Conservation (phyloP, 2,797 vertebrate genomes). For the Sebastes kiyomatsui region DNA sequence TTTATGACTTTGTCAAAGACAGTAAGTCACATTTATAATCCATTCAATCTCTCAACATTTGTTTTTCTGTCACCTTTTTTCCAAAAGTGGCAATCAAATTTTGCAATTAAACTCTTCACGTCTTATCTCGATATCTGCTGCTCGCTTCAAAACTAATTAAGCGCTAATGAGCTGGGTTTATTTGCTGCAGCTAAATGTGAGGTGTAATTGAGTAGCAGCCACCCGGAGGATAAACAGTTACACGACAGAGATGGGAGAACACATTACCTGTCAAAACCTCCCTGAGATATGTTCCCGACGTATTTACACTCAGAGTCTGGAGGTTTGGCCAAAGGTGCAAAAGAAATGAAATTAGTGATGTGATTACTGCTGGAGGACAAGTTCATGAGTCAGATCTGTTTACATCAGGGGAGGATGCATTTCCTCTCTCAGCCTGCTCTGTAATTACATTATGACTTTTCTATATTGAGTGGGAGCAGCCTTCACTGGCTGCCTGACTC, state of each 20-base stretch:
- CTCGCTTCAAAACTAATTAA: conserved; percentile 67
- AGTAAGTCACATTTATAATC: not conserved
- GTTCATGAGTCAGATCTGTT: conserved; percentile 70
- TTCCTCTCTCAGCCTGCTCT: conserved; percentile 48
- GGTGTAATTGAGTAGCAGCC: conserved; percentile 47
- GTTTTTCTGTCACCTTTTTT: conserved; percentile 5
- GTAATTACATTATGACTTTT: conserved; percentile 69
- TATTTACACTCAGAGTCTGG: conserved; percentile 25
- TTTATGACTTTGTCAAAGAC: not conserved
- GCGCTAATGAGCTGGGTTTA: conserved; percentile 60
- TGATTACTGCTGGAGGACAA: conserved; percentile 61
- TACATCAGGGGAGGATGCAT: conserved; percentile 54
- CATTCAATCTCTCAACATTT: not conserved
- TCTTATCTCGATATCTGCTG: conserved; percentile 34
- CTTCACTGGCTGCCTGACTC: conserved; percentile 45
- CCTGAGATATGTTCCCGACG: not conserved
- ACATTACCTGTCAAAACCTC: conserved; percentile 27
- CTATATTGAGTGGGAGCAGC: conserved; percentile 58
- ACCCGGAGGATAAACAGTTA: conserved; percentile 43
- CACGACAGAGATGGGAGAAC: conserved; percentile 23
- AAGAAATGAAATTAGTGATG: conserved; percentile 66
- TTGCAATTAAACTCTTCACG: conserved; percentile 29
- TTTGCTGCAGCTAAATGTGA: conserved; percentile 47
- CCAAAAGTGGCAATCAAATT: conserved; percentile 22
- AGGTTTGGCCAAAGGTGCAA: conserved; percentile 60